Evolutionary conservation across 30 jellyfish, hydroid and myxozoan genomes (phyloP).

Genomic region (Turritopsis dohrnii): DNA sequence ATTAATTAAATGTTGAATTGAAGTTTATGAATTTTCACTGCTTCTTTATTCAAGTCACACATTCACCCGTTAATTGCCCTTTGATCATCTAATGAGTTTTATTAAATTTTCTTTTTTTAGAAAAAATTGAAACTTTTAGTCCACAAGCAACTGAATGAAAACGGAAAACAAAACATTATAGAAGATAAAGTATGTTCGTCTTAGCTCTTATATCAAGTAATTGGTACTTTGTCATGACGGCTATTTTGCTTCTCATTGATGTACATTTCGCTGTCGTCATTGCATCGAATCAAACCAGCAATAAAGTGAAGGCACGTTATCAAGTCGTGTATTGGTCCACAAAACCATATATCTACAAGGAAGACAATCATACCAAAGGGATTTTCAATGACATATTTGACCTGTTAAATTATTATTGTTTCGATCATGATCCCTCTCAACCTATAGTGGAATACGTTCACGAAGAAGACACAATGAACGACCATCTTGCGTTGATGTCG

Average conservation of each 20-base stretch:
- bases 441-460: neutral
- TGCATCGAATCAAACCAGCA: neutral
- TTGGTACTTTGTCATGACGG: neutral
- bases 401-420: neutral
- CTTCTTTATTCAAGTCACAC: too few species aligned
- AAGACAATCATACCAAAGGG: neutral
- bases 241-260: neutral
- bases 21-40: too few species aligned
- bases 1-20: too few species aligned
- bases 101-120: too few species aligned
- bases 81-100: too few species aligned
- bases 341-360: neutral
- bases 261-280: neutral
- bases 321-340: slow-evolving; percentile 9
- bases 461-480: neutral
- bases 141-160: neutral
- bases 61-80: too few species aligned
- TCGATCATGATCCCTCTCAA: neutral
- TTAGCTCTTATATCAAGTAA: neutral
- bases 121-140: too few species aligned
- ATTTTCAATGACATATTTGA: neutral
- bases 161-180: neutral
- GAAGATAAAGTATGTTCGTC: neutral
- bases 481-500: neutral
- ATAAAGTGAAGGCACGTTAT: neutral